Base-by-base conservation (phyloP, 1,140 invertebrate genomes). In the Drosophila simulans region DNA sequence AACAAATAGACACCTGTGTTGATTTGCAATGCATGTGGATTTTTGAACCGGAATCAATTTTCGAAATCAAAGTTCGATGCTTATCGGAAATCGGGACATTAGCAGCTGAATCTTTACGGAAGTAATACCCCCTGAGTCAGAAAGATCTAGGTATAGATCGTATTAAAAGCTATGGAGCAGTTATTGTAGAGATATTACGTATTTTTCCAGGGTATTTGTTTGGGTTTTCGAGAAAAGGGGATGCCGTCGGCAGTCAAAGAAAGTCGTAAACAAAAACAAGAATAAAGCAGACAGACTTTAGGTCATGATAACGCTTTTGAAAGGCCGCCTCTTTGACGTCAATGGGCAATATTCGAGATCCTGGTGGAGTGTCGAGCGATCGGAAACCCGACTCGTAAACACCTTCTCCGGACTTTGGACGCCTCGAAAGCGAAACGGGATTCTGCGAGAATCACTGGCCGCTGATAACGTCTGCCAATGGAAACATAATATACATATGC, bases 341-440 rank as follows among this genome's bases (percentile, higher is more conserved):
- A 75, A 75, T 72, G 54, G 66, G 39, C 54, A 31, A 39, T 53
- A 35, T 51, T 63, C 52, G 40, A 75, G 73, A 75, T 75, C 72
- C 72, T 75, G 72, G 53, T 75, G 60, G 62, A 66, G 71, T 59
- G 53, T 63, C 55, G 46, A 58, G 37, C 49, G 51, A 63, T 74
- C 58, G 25, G 40, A 53, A 53, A 54, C 34, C 65, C 65, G 72
- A 54, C 34, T 58, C 65, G 72, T 75, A 75, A 75, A 75, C 72
- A 75, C 72, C 72, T 75, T 66, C 73, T 45, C 20, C 42, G 72
- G 72, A 75, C 72, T 75, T 75, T 75, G 72, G n/a, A 66, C 71
- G 35, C 48, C 20, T 35, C 51, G 66, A 70, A 70, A 70, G 65
- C 66, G 66, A 70, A 70, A 57, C 64, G 64, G 66, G 40, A 56